Evolutionary conservation across 2,797 vertebrate species (phyloP).

Genomic region (Petrocephalus schoutedeni): DNA sequence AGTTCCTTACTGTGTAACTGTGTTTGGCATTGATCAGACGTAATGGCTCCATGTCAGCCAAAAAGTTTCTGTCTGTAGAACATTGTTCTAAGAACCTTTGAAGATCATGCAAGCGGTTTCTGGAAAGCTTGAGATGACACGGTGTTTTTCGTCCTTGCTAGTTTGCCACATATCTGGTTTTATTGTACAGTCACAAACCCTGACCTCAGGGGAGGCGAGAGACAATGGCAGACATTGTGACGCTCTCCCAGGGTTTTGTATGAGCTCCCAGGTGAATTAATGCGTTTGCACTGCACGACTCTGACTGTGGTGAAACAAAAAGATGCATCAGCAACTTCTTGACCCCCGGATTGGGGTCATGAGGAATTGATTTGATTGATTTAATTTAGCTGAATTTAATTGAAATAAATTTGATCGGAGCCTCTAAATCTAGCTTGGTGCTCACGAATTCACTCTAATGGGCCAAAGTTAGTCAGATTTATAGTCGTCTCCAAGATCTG

Average conservation of each 20-base stretch:
- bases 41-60: background rate
- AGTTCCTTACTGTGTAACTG: background rate
- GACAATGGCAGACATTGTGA: background rate
- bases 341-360: background rate
- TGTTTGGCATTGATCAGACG: constrained; percentile 8
- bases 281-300: background rate
- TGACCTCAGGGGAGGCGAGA: background rate
- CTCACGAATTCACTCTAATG: background rate
- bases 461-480: background rate
- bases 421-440: background rate
- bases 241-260: background rate
- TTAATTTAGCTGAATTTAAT: background rate
- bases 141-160: background rate
- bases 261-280: background rate
- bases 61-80: background rate
- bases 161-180: background rate
- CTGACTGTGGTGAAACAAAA: background rate
- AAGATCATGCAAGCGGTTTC: background rate
- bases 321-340: background rate
- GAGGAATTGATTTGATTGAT: background rate
- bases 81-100: background rate
- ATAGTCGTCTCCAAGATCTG: background rate
- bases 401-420: background rate
- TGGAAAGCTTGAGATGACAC: background rate
- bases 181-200: background rate